phyloP scores from a whole-genome alignment of 2,797 vertebrate genomes.

The Cryptoblepharus egeriae region DNA sequence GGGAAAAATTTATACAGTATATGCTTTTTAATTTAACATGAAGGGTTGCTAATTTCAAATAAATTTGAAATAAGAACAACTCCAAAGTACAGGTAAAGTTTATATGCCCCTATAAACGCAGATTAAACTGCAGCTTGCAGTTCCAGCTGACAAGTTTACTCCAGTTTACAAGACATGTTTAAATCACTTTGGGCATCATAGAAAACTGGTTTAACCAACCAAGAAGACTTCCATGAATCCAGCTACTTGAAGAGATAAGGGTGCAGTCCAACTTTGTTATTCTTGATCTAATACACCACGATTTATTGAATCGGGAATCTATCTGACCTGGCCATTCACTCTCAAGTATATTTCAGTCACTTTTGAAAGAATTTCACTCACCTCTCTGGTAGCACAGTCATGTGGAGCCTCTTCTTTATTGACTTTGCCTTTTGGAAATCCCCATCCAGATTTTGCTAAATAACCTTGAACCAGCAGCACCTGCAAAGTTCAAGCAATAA shows the following conservation, averaged over 20 bases:
- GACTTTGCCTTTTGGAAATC: slow-evolving; percentile 98
- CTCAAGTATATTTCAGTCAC: background rate
- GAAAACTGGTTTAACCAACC: too few relatives aligned
- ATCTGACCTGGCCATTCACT: background rate
- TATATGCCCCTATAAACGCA: too few relatives aligned
- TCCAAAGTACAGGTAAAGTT: background rate
- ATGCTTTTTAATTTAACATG: background rate
- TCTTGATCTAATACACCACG: too few relatives aligned
- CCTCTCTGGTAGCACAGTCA: slow-evolving; percentile 96
- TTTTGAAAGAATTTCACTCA: slow-evolving; percentile 63
- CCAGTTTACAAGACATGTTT: too few relatives aligned
- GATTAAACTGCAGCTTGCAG: too few relatives aligned
- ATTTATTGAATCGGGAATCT: too few relatives aligned
- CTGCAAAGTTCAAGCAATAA: slow-evolving; percentile 71
- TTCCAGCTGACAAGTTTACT: too few relatives aligned
- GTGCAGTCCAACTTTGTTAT: too few relatives aligned
- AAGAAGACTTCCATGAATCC: too few relatives aligned
- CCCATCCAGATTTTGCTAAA: slow-evolving; percentile 97
- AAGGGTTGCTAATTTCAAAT: background rate
- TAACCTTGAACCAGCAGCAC: slow-evolving; percentile 96
- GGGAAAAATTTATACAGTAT: background rate
- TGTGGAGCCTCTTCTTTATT: slow-evolving; percentile 97
- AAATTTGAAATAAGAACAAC: background rate
- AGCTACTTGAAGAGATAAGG: too few relatives aligned
- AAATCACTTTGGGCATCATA: too few relatives aligned